phyloP scores from a whole-genome alignment of 2,113 vertebrate species.

The Cacatua alba region DNA sequence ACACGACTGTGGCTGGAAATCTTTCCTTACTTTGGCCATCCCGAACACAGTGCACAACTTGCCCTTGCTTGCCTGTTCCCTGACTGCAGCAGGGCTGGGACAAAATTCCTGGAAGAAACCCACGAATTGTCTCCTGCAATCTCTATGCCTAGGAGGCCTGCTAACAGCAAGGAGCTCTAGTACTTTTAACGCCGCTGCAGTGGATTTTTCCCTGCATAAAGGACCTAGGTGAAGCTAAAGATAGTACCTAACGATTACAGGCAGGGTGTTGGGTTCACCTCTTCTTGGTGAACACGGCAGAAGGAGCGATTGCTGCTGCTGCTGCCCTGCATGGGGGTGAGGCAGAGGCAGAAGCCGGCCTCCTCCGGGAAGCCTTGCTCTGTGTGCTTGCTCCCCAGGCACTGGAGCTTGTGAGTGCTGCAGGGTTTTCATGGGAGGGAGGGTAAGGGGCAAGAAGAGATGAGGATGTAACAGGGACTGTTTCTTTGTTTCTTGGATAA shows the following conservation, averaged over 20 bases:
- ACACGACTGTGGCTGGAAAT: not conserved
- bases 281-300: not conserved
- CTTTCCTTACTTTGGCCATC: not conserved
- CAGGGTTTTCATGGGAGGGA: not conserved
- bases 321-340: not conserved
- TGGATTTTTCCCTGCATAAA: not conserved
- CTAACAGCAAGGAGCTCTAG: not conserved
- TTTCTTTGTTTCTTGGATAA: not conserved
- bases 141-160: not conserved
- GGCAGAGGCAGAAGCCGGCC: not conserved
- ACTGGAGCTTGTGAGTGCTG: not conserved
- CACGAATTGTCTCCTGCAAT: not conserved
- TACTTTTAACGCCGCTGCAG: not conserved
- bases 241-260: not conserved
- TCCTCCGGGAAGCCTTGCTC: not conserved
- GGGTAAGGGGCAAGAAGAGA: not conserved
- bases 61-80: not conserved
- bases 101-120: not conserved
- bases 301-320: not conserved
- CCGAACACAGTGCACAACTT: fast-evolving
- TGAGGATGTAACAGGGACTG: not conserved
- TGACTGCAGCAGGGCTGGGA: not conserved
- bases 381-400: not conserved
- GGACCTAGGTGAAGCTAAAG: not conserved
- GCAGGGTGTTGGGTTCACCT: not conserved